Evolutionary conservation across 2,888 invertebrate genomes (phyloP), one percentile per base, ranked within the genome.

Genomic region (Lepas anatifera): DNA sequence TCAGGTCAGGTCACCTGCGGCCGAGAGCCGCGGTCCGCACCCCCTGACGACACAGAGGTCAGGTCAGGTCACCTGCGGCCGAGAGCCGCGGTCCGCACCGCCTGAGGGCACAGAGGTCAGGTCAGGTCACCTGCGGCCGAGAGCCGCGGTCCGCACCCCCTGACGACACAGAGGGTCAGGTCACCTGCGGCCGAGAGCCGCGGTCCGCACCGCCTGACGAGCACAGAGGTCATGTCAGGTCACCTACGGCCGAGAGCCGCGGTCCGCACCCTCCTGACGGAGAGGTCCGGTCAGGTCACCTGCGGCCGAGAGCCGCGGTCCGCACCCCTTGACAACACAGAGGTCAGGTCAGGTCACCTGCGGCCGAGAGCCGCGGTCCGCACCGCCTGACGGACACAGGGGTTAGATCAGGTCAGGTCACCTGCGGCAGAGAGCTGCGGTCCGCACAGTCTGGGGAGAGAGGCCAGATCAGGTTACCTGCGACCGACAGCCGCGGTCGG

Each of bases 271-370:
- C 39, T 39, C 8, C 3, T 6, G 48, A 80, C 92, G 92, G 75
- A 92, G 87, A 77, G 89, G 88, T 79, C 89, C 85, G 73, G 92
- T 86, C 75, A 87, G 84, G 81, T 92, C 91, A 48, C 90, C 81
- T 46, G 87, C 86, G 79, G 92, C 91, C 25, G 88, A 87, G 75
- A 86, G 85, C n/a, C n/a, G 76, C 85, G 84, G 48, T 88, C 89
- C 35, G 87, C 85, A 0, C 88, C 87, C 73, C 88, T 88, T 32
- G 87, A 86, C 48, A 87, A 81, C 75, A 89, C 83, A 73, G 86
- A 86, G 72, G 13, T 13, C 39, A 39, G 8, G 8, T 39, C 8
- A 39, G 39, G 39, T 39, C 39, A 13, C 8, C 39, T 39, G 39
- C n/a, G n/a, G n/a, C n/a, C n/a, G n/a, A n/a, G n/a, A n/a, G n/a